phyloP scores from a whole-genome alignment of 2,888 invertebrate genomes.

The Metallyticus violacea region DNA sequence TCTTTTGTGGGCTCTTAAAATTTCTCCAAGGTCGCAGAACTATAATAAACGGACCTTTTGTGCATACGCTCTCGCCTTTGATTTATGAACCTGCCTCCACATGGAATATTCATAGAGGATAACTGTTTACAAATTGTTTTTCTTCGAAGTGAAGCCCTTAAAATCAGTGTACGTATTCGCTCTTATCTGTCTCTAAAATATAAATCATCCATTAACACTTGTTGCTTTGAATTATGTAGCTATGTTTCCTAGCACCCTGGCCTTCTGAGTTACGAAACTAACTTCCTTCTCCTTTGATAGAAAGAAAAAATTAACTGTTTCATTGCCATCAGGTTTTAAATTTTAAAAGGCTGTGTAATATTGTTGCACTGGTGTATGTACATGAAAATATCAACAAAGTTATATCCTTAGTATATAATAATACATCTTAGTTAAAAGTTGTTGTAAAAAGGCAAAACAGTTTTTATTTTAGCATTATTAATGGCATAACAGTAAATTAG shows the following conservation, averaged over 20 bases:
- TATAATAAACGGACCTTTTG: neutral
- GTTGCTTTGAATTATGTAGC: neutral
- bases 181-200: neutral
- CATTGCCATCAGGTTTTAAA: neutral
- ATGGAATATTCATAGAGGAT: neutral
- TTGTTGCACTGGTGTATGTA: too few relatives aligned
- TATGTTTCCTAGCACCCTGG: neutral
- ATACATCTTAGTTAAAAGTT: too few relatives aligned
- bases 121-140: neutral
- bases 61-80: neutral
- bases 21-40: neutral
- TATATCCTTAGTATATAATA: too few relatives aligned
- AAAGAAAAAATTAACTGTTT: neutral
- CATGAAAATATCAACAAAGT: too few relatives aligned
- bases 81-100: neutral
- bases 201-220: neutral
- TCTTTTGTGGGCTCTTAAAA: neutral
- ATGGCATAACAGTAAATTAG: too few relatives aligned
- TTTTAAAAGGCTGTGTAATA: neutral
- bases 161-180: neutral
- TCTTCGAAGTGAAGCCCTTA: neutral
- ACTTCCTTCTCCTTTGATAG: neutral
- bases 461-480: too few relatives aligned
- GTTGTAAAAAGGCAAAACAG: too few relatives aligned
- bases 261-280: neutral